A percentile compares a stretch with the other conserved stretches of the same genome.
Evolutionary conservation across 2,888 invertebrate genomes (phyloP).

Genomic region (Acrobasis suavella): DNA sequence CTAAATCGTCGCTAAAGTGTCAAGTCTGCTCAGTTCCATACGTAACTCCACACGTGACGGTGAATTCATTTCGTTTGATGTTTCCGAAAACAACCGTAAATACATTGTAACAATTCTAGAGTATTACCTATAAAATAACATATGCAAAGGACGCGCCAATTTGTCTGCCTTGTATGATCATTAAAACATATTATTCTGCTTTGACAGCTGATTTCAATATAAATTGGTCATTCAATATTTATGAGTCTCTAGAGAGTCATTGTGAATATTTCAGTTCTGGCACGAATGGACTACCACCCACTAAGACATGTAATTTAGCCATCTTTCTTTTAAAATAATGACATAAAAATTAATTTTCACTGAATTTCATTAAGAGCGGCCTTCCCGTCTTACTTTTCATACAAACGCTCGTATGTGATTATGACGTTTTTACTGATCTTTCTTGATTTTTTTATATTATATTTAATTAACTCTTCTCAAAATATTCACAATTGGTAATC

Average conservation of each 20-base stretch:
- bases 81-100: slow-evolving; percentile 10
- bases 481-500: no score
- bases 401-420: no score
- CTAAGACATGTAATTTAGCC: no score
- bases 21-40: slow-evolving; percentile 3
- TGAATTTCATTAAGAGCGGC: no score
- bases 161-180: background rate
- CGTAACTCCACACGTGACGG: slow-evolving; percentile 17
- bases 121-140: background rate
- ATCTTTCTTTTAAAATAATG: no score
- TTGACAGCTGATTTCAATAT: background rate
- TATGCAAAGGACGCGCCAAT: background rate
- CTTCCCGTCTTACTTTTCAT: no score
- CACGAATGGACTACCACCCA: no score
- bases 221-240: background rate
- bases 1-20: background rate
- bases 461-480: no score
- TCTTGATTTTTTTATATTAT: no score
- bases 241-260: background rate
- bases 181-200: background rate
- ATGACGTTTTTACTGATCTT: no score
- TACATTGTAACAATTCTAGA: background rate
- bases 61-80: slow-evolving; percentile 9
- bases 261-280: background rate
- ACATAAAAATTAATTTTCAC: no score